Conservation (phyloP, 2,888 invertebrate species). For the Eudemis profundana region DNA sequence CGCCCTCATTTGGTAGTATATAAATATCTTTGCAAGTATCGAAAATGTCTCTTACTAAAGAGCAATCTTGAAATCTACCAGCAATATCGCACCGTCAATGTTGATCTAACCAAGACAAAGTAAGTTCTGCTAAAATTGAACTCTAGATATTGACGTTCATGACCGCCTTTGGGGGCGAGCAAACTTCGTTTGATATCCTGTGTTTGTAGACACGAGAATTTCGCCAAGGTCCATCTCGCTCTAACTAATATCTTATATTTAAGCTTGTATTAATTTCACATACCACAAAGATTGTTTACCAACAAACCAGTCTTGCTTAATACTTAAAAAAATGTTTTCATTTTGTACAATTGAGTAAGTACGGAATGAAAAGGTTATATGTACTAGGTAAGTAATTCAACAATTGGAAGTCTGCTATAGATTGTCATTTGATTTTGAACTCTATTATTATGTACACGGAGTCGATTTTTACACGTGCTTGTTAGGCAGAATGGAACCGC, state of each 20-base stretch:
- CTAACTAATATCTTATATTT: not conserved
- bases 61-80: not conserved
- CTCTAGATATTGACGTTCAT: constrained; percentile 2
- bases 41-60: not conserved
- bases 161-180: not conserved
- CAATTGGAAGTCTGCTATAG: no score
- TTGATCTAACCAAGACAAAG: not conserved
- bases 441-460: not conserved
- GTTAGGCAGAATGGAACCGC: no score
- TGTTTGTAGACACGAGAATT: constrained; percentile 1
- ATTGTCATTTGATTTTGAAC: not conserved
- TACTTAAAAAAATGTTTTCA: no score
- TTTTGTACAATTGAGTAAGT: no score
- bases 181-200: constrained; percentile 13
- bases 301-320: no score
- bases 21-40: no score
- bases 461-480: not conserved
- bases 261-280: not conserved
- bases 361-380: no score
- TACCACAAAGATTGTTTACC: no score
- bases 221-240: not conserved
- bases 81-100: not conserved
- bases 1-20: no score
- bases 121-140: not conserved
- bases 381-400: no score